These are phyloP conservation scores for Pyrgus malvae DNA, from an alignment of 2,888 invertebrate species.

Conservation along the genomic window DNA sequence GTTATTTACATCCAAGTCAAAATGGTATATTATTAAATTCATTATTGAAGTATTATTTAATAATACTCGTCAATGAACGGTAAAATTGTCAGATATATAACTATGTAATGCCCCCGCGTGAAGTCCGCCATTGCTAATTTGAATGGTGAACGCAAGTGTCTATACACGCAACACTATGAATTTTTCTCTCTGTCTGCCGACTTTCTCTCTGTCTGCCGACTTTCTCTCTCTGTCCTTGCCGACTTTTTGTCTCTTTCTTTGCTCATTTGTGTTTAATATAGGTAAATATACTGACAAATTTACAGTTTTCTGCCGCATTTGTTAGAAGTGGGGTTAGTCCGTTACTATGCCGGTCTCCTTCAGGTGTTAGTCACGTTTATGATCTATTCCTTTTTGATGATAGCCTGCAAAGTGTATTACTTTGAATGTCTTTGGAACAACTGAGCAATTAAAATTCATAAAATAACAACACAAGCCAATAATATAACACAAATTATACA, in stretches of 20 bases:
- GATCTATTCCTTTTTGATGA: constrained; percentile 70
- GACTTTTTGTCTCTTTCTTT: neutral
- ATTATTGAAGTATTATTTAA: constrained; percentile 21
- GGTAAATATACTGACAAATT: constrained; percentile 34
- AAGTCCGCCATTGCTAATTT: too few species aligned
- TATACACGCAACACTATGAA: too few species aligned
- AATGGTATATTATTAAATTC: constrained; percentile 6
- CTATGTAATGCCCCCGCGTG: constrained; percentile 6
- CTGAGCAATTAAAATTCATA: neutral
- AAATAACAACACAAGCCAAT: neutral
- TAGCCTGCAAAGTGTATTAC: constrained; percentile 63
- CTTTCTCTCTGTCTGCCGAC: too few species aligned
- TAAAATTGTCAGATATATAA: constrained; percentile 20
- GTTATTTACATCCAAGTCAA: constrained; percentile 57
- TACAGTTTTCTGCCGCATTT: constrained; percentile 38
- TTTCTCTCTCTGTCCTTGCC: too few species aligned
- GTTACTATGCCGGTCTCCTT: constrained; percentile 45
- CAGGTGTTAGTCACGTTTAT: constrained; percentile 54
- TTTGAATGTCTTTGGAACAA: constrained; percentile 20
- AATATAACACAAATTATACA: constrained; percentile 1
- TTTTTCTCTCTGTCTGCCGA: too few species aligned
- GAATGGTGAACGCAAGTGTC: too few species aligned
- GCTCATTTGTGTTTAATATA: neutral
- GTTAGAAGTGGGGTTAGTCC: constrained; percentile 45
- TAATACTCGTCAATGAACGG: constrained; percentile 25